Evolutionary conservation across 37 sponge, comb jelly and placozoan species (phyloP).

Genomic region (Halichondria panicea): DNA sequence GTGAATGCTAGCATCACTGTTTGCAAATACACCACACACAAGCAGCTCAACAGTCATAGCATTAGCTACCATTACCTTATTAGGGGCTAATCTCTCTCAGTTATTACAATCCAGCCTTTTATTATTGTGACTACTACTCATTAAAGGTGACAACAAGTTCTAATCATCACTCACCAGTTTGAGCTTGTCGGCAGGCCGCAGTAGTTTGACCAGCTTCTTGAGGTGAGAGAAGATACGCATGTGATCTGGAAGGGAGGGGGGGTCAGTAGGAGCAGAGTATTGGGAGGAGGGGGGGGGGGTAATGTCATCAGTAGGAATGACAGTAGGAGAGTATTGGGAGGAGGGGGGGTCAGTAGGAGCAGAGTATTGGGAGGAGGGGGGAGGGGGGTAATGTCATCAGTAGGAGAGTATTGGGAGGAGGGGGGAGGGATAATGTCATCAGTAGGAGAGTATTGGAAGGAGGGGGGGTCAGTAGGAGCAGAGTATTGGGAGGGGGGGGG

Average conservation of each 20-base stretch:
- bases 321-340: neutral
- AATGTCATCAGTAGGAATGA: neutral
- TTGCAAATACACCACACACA: too few species aligned
- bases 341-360: neutral
- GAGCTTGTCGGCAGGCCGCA: conserved; percentile 57
- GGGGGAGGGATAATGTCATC: neutral
- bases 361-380: neutral
- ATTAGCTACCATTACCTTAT: too few species aligned
- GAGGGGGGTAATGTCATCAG: conserved; percentile 8
- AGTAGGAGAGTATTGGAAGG: neutral
- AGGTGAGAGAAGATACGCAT: conserved; percentile 61
- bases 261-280: neutral
- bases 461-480: neutral
- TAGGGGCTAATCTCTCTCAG: too few species aligned
- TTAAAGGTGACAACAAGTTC: too few species aligned
- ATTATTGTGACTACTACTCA: too few species aligned
- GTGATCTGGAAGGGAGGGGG: conserved; percentile 41
- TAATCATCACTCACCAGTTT: conserved; percentile 49
- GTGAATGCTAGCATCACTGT: too few species aligned
- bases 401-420: neutral
- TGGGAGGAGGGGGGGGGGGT: neutral
- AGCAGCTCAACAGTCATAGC: too few species aligned
- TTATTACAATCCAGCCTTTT: too few species aligned
- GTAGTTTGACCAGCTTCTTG: conserved; percentile 55
- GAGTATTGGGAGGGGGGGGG: neutral